Conservation (phyloP, 2,888 invertebrate species). For the Cremastinae sp. region DNA sequence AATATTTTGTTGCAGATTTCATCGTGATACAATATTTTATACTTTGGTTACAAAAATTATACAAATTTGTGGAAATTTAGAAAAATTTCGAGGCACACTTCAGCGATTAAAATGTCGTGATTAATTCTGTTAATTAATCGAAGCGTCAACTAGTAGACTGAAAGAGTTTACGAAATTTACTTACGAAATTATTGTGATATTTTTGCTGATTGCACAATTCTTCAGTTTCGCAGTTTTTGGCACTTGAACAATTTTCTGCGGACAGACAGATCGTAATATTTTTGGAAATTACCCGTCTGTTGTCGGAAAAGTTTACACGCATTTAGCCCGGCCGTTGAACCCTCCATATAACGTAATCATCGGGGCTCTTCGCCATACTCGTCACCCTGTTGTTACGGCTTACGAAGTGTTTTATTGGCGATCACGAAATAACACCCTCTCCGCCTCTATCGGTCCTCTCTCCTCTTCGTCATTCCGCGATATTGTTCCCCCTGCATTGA, state of each 20-base stretch:
- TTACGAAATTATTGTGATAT: too few relatives aligned
- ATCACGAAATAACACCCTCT: slow-evolving; percentile 54
- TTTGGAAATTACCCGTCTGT: slow-evolving; percentile 20
- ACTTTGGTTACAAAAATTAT: too few relatives aligned
- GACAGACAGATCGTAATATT: slow-evolving; percentile 42
- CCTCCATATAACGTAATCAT: slow-evolving; percentile 38
- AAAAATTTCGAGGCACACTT: too few relatives aligned
- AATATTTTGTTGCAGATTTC: too few relatives aligned
- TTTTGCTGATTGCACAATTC: too few relatives aligned
- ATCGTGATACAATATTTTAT: too few relatives aligned
- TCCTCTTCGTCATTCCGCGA: slow-evolving; percentile 68
- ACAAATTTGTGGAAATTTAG: too few relatives aligned
- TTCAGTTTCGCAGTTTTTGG: too few relatives aligned
- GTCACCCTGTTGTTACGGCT: slow-evolving; percentile 67
- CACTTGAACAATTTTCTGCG: slow-evolving; percentile 20
- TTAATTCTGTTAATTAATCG: too few relatives aligned
- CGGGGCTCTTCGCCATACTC: slow-evolving; percentile 52
- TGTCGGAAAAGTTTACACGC: slow-evolving; percentile 4
- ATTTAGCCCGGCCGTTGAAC: slow-evolving; percentile 42
- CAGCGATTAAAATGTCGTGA: too few relatives aligned
- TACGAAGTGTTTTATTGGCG: slow-evolving; percentile 71
- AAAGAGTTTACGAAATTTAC: too few relatives aligned
- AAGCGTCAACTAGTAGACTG: too few relatives aligned
- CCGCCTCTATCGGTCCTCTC: slow-evolving; percentile 10
- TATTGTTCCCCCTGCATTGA: slow-evolving; percentile 71